Evolutionary conservation across 2,888 invertebrate genomes (phyloP).

Genomic region (Melanophora roralis): DNA sequence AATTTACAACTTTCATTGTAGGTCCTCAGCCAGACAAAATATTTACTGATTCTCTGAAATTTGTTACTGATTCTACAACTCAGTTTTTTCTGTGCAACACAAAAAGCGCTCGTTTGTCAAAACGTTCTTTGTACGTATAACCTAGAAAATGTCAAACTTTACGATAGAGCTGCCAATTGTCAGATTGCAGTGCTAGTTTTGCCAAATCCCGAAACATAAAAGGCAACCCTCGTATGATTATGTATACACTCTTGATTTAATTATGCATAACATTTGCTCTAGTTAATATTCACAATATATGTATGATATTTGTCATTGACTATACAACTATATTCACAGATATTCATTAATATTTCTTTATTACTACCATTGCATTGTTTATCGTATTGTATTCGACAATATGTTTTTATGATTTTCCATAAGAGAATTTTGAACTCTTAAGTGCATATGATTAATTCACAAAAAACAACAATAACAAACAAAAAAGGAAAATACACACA

Average conservation of each 20-base stretch:
- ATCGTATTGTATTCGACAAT: conserved; percentile 15
- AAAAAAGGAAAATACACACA: not conserved
- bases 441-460: conserved; percentile 25
- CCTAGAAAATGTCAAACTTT: too few relatives aligned
- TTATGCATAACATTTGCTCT: conserved; percentile 29
- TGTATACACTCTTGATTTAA: conserved; percentile 27
- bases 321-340: not conserved
- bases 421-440: conserved; percentile 24
- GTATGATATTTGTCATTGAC: not conserved
- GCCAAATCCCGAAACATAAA: too few relatives aligned
- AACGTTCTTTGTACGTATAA: too few relatives aligned
- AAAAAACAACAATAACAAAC: not conserved
- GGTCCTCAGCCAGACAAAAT: too few relatives aligned
- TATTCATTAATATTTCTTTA: not conserved
- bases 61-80: too few relatives aligned
- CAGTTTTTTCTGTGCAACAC: too few relatives aligned
- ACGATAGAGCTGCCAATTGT: too few relatives aligned
- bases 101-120: too few relatives aligned
- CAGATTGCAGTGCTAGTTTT: too few relatives aligned
- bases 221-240: too few relatives aligned
- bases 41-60: too few relatives aligned
- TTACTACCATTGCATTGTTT: conserved; percentile 6
- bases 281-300: conserved; percentile 26
- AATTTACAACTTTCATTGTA: too few relatives aligned
- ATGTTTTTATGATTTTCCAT: not conserved